These are phyloP conservation scores for Drosophila antonietae DNA, from an alignment of 2,888 invertebrate species.

Conservation along the genomic window DNA sequence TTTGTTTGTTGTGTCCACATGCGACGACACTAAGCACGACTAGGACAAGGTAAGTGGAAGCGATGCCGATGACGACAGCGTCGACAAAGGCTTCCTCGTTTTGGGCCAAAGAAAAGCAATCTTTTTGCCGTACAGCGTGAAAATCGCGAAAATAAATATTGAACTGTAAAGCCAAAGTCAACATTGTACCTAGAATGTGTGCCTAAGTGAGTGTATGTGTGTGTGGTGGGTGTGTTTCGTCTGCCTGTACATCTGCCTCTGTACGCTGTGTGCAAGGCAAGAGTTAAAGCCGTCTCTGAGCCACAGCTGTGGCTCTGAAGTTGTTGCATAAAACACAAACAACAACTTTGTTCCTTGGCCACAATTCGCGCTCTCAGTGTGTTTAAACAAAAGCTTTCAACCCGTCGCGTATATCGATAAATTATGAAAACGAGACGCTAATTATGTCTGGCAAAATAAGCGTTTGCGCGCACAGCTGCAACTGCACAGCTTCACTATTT, in stretches of 20 bases:
- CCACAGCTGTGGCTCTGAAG: slow-evolving; percentile 58
- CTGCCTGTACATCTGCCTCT: no score
- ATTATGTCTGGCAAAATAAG: slow-evolving; percentile 40
- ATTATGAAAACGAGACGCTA: slow-evolving; percentile 51
- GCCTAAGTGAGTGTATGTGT: slow-evolving; percentile 10
- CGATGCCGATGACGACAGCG: slow-evolving; percentile 23
- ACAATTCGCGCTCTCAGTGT: slow-evolving; percentile 21
- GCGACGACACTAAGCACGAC: slow-evolving; percentile 37
- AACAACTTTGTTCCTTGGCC: slow-evolving; percentile 35
- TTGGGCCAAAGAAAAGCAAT: slow-evolving; percentile 57
- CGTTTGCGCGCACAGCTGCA: slow-evolving; percentile 27
- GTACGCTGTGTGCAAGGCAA: slow-evolving; percentile 15
- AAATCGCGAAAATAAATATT: slow-evolving; percentile 83
- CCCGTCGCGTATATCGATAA: slow-evolving; percentile 44
- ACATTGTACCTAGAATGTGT: slow-evolving; percentile 59
- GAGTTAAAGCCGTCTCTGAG: slow-evolving; percentile 46
- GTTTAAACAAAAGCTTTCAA: slow-evolving; percentile 53
- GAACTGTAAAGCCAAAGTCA: slow-evolving; percentile 82
- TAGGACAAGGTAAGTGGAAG: slow-evolving; percentile 2
- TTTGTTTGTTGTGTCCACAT: slow-evolving; percentile 74
- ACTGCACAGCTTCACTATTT: slow-evolving; percentile 2
- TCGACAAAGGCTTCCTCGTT: slow-evolving; percentile 43
- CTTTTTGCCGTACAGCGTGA: slow-evolving; percentile 65
- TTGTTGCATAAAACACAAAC: slow-evolving; percentile 28
- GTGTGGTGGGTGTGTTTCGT: not conserved